phyloP scores from a whole-genome alignment of 1,140 invertebrate species.

The Bombus soroeensis region DNA sequence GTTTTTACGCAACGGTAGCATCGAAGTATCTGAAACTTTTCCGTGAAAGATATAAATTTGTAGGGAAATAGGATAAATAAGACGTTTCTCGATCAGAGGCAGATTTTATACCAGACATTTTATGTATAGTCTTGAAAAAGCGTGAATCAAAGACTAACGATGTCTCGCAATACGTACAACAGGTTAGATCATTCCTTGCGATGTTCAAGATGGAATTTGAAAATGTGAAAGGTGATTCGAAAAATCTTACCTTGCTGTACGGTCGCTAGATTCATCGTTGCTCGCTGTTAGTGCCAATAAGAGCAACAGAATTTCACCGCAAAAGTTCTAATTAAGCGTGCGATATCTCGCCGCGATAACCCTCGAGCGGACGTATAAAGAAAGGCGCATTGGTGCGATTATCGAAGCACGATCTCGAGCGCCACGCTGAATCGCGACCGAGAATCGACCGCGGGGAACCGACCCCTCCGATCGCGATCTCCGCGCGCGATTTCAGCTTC shows the following conservation, averaged over 20 bases:
- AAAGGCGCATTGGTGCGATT: neutral
- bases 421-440: constrained; percentile 21
- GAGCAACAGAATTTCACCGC: neutral
- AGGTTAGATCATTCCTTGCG: too few species aligned
- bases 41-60: too few species aligned
- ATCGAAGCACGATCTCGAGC: constrained; percentile 17
- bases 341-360: constrained; percentile 24
- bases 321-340: constrained; percentile 31
- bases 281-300: neutral
- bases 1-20: too few species aligned
- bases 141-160: too few species aligned
- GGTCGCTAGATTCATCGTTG: neutral
- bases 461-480: constrained; percentile 41
- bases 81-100: too few species aligned
- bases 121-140: too few species aligned
- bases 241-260: neutral
- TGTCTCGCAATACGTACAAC: too few species aligned
- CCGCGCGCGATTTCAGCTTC: neutral
- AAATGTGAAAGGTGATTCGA: neutral
- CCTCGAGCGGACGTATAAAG: constrained; percentile 10
- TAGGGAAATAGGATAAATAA: too few species aligned
- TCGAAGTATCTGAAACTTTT: too few species aligned
- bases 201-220: neutral
- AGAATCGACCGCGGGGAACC: constrained; percentile 7
- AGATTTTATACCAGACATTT: too few species aligned